phyloP scores from a whole-genome alignment of 2,888 invertebrate genomes.

The Agrotis ipsilon region DNA sequence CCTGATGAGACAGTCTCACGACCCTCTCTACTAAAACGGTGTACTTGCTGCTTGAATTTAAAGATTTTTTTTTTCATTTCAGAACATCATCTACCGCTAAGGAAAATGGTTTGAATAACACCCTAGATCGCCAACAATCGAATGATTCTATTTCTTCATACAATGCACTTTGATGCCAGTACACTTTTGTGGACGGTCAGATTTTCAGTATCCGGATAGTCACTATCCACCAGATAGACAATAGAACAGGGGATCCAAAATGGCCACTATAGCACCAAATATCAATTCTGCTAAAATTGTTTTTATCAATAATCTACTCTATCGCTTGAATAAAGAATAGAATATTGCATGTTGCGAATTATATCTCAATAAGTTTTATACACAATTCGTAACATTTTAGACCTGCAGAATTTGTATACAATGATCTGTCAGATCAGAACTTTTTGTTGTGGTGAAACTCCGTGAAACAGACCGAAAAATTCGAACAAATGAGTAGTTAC shows the following conservation, averaged over 20 bases:
- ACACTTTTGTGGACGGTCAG: not conserved
- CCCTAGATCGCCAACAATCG: conserved; percentile 75
- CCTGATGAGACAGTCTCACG: no score
- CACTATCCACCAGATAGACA: not conserved
- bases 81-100: conserved; percentile 83
- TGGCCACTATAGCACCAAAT: no score
- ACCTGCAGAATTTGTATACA: not conserved
- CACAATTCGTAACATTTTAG: no score
- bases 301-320: no score
- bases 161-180: conserved; percentile 76
- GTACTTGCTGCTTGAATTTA: no score
- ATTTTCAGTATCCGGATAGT: not conserved
- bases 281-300: no score
- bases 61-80: conserved; percentile 61
- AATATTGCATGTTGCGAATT: no score
- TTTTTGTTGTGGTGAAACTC: not conserved
- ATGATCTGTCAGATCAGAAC: not conserved
- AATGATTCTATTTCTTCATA: conserved; percentile 78
- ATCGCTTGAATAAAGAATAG: no score
- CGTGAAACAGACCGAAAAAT: not conserved
- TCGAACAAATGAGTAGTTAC: conserved; percentile 29
- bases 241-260: no score
- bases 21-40: no score
- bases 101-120: conserved; percentile 79
- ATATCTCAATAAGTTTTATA: no score